phyloP scores from a whole-genome alignment of 2,113 vertebrate species.

The Spermophilus dauricus region DNA sequence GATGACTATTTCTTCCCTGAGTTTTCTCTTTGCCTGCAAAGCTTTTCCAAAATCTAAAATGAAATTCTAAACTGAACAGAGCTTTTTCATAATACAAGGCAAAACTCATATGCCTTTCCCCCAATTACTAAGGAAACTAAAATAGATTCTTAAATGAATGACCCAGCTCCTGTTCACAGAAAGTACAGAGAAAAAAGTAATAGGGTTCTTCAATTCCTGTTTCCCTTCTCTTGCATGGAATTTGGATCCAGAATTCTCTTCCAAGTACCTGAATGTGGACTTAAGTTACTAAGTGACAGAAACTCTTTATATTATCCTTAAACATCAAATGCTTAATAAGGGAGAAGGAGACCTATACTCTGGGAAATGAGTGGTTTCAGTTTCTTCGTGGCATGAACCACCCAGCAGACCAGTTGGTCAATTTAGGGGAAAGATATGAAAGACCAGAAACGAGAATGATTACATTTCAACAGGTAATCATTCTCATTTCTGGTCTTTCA shows the following conservation, averaged over 20 bases:
- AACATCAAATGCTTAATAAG: background rate
- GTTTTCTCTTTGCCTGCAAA: constrained; percentile 52
- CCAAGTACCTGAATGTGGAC: background rate
- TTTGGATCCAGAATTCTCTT: constrained; percentile 32
- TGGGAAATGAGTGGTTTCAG: background rate
- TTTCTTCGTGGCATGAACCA: background rate
- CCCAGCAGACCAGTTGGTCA: background rate
- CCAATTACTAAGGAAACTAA: constrained; percentile 54
- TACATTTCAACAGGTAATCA: background rate
- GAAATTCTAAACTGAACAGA: constrained; percentile 59
- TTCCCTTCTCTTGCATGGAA: background rate
- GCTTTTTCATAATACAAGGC: constrained; percentile 24
- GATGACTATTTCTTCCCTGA: constrained; percentile 38
- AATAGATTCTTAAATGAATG: constrained; percentile 63
- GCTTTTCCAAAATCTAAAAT: constrained; percentile 64
- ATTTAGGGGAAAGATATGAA: too few relatives aligned
- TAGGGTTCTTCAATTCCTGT: background rate
- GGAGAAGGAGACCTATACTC: background rate
- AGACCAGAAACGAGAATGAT: too few relatives aligned
- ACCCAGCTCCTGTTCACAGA: constrained; percentile 35
- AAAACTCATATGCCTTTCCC: constrained; percentile 23
- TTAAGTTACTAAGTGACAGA: constrained; percentile 27
- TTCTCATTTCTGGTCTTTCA: constrained; percentile 48
- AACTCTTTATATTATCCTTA: background rate
- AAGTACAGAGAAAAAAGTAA: background rate